These are phyloP conservation scores for Acromyrmex echinatior DNA, from an alignment of 1,140 invertebrate genomes.

Conservation along the genomic window DNA sequence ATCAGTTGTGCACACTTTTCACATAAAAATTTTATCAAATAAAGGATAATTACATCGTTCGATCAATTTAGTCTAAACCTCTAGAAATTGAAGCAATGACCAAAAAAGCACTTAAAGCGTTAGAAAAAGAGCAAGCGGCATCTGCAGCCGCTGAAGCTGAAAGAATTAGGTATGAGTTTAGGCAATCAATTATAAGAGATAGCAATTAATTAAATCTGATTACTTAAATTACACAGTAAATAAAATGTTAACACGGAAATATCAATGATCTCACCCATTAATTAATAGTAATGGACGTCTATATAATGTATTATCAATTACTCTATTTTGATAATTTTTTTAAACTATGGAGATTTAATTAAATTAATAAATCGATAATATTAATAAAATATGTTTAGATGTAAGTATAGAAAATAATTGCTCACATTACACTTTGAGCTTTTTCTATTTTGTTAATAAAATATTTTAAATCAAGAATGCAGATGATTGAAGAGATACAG, in stretches of 20 bases:
- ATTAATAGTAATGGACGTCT: not conserved
- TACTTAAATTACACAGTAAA: not conserved
- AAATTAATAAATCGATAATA: not conserved
- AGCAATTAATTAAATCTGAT: not conserved
- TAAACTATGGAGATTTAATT: not conserved
- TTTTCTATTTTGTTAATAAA: not conserved
- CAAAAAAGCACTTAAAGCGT: constrained; percentile 62
- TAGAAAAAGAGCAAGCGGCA: constrained; percentile 65
- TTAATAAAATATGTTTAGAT: not conserved
- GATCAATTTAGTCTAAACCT: constrained; percentile 27
- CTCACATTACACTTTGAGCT: not conserved
- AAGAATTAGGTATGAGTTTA: constrained; percentile 57
- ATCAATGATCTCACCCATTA: not conserved
- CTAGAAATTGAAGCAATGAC: constrained; percentile 41
- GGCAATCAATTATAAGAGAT: not conserved
- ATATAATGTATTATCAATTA: not conserved
- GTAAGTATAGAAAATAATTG: not conserved
- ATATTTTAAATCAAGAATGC: constrained; percentile 60
- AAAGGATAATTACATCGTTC: constrained; percentile 16
- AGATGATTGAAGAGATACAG: constrained; percentile 78
- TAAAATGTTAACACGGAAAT: not conserved
- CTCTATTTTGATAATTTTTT: not conserved
- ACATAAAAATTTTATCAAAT: constrained; percentile 17
- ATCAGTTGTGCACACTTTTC: not conserved
- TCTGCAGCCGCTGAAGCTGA: constrained; percentile 67